Evolutionary conservation across 2,797 vertebrate genomes (phyloP).

Genomic region (Tinamus major): DNA sequence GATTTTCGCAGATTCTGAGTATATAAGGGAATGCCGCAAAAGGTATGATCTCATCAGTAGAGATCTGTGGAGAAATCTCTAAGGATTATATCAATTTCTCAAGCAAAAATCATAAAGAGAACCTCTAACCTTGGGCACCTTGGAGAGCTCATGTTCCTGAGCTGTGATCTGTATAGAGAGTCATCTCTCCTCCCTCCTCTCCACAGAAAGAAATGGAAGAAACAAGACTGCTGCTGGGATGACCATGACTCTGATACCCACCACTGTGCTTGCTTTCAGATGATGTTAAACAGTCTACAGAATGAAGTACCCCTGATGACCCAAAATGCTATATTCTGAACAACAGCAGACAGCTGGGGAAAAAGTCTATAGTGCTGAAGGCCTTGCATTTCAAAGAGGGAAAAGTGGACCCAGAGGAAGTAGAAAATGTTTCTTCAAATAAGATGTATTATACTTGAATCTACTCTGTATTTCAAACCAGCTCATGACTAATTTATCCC

Average conservation of each 20-base stretch:
- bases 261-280: not conserved
- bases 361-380: not conserved
- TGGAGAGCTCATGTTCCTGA: rapidly evolving
- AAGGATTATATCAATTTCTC: not conserved
- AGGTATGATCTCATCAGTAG: not conserved
- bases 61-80: not conserved
- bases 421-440: not conserved
- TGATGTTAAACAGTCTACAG: not conserved
- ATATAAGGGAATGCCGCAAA: not conserved
- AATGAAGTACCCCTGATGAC: not conserved
- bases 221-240: not conserved
- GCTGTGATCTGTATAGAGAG: not conserved
- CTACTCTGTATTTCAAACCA: not conserved
- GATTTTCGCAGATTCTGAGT: not conserved
- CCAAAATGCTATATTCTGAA: not conserved
- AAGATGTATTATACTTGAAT: not conserved
- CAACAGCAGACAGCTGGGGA: not conserved
- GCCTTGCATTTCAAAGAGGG: not conserved
- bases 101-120: not conserved
- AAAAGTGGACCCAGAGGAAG: not conserved
- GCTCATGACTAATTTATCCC: not conserved
- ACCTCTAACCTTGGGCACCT: not conserved
- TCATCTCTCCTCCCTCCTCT: not conserved
- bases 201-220: not conserved
- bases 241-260: not conserved